phyloP scores from a whole-genome alignment of 2,113 vertebrate genomes.

The Pungitius pungitius region DNA sequence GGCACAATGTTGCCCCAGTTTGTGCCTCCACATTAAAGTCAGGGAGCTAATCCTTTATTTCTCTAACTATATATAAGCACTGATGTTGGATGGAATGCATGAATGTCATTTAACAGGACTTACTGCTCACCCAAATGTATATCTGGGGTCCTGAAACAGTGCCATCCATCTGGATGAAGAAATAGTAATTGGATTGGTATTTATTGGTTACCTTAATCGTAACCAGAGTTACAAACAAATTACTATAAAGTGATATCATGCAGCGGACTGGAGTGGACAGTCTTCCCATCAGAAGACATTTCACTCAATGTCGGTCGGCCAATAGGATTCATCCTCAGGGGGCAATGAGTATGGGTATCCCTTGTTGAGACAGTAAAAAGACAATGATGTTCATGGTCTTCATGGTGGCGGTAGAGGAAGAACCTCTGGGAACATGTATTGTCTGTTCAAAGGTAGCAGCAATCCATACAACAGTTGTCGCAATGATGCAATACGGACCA shows the following conservation, averaged over 20 bases:
- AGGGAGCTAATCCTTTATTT: slow-evolving; percentile 3
- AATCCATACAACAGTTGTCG: background rate
- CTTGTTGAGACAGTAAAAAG: background rate
- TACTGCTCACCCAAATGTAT: background rate
- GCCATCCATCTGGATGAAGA: background rate
- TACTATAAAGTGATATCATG: background rate
- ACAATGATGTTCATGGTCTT: background rate
- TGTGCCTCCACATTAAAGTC: background rate
- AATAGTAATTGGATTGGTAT: background rate
- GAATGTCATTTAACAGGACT: background rate
- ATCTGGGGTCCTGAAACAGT: background rate
- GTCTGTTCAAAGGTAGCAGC: background rate
- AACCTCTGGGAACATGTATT: background rate
- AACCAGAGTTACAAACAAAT: background rate
- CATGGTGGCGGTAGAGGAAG: background rate
- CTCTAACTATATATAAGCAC: slow-evolving; percentile 2
- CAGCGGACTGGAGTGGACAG: background rate
- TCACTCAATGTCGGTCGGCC: too few relatives aligned
- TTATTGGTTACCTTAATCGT: background rate
- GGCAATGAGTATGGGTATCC: too few relatives aligned
- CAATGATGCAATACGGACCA: background rate
- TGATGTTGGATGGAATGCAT: background rate
- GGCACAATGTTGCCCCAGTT: background rate
- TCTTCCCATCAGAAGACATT: background rate
- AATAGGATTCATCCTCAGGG: too few relatives aligned